Conservation (phyloP, 2,797 vertebrate genomes). For the Dallia pectoralis region DNA sequence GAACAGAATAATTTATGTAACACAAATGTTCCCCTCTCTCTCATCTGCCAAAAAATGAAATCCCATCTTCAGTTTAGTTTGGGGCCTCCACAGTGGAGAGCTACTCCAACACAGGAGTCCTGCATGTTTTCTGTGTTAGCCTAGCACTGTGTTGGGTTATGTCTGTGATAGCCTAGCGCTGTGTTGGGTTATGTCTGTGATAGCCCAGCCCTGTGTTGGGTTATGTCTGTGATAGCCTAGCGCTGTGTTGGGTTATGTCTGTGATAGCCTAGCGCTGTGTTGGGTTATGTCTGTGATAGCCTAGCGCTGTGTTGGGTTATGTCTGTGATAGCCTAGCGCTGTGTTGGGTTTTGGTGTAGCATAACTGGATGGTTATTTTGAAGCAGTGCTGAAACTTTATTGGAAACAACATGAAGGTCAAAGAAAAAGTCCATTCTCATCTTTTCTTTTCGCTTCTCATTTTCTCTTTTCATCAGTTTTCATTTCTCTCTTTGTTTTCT, state of each 20-base stretch:
- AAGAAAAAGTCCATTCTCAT: constrained; percentile 56
- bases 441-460: not conserved
- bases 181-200: not conserved
- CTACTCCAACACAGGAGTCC: constrained; percentile 61
- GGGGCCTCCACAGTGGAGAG: constrained; percentile 44
- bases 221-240: constrained; percentile 6
- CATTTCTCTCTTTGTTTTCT: not conserved
- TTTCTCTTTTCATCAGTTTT: not conserved
- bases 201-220: not conserved
- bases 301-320: not conserved
- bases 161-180: constrained; percentile 1
- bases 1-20: not conserved
- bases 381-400: constrained; percentile 45
- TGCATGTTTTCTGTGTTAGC: constrained; percentile 45
- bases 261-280: too few relatives aligned
- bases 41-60: constrained; percentile 31
- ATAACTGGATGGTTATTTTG: constrained; percentile 57
- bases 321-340: constrained; percentile 8
- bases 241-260: too few relatives aligned
- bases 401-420: constrained; percentile 48
- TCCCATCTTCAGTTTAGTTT: constrained; percentile 75
- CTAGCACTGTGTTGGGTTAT: not conserved
- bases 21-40: constrained; percentile 21
- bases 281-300: constrained; percentile 18
- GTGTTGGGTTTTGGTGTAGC: constrained; percentile 12